Evolutionary conservation across 2,797 vertebrate genomes (phyloP).

Genomic region (Protonibea diacanthus): DNA sequence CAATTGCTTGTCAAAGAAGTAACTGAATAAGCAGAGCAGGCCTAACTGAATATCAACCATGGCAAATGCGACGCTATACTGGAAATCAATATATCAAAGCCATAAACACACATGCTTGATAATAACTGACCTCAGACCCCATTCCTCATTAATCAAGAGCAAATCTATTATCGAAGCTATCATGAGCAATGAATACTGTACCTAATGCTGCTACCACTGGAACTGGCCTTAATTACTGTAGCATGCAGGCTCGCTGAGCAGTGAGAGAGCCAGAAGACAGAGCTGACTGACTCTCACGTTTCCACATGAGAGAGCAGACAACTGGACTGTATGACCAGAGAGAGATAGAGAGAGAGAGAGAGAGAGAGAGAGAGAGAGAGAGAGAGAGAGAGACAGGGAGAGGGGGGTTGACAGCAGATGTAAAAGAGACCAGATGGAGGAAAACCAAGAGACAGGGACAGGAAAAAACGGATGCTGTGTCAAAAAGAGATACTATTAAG

Average conservation of each 20-base stretch:
- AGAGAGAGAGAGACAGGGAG: background rate
- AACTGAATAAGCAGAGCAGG: background rate
- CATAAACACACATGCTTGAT: constrained; percentile 9
- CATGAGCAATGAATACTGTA: background rate
- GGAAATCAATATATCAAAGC: constrained; percentile 12
- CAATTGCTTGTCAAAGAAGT: background rate
- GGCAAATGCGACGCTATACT: background rate
- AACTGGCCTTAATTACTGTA: constrained; percentile 21
- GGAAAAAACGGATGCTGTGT: constrained; percentile 11
- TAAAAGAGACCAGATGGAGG: constrained; percentile 54
- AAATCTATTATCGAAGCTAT: constrained; percentile 11
- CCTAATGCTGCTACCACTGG: background rate
- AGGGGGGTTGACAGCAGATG: constrained; percentile 25
- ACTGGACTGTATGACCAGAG: constrained; percentile 42
- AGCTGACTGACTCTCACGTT: constrained; percentile 49
- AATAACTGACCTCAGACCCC: background rate
- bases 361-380: constrained; percentile 1
- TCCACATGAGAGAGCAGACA: constrained; percentile 62
- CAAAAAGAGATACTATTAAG: constrained; percentile 24
- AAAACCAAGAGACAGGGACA: constrained; percentile 30
- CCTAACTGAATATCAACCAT: background rate
- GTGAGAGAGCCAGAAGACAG: constrained; percentile 27
- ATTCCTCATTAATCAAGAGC: constrained; percentile 4
- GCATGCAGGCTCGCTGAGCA: constrained; percentile 26
- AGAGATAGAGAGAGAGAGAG: constrained; percentile 4